These are phyloP conservation scores for Xiphophorus couchianus DNA, from an alignment of 2,113 vertebrate species.

Conservation along the genomic window DNA sequence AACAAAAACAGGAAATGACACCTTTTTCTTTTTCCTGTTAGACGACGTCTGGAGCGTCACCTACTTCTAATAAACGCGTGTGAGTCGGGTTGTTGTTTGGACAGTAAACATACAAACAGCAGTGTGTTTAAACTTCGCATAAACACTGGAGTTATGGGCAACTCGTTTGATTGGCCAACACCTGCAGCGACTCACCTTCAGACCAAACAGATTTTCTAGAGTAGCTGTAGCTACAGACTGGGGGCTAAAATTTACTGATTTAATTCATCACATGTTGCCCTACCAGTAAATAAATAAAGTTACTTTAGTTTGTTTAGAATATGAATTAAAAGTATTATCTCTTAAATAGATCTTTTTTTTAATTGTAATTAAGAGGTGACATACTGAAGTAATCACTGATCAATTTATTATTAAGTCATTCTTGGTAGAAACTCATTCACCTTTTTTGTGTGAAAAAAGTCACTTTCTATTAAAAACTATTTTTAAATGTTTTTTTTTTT, in stretches of 20 bases:
- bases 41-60: not conserved
- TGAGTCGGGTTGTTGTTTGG: not conserved
- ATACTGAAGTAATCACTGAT: not conserved
- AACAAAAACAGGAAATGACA: not conserved
- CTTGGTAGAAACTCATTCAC: no score
- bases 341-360: not conserved
- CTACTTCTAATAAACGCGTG: not conserved
- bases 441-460: not conserved
- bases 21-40: not conserved
- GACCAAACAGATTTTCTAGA: not conserved
- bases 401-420: not conserved
- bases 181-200: not conserved
- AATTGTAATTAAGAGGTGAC: not conserved
- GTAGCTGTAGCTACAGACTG: not conserved
- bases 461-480: not conserved
- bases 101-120: not conserved
- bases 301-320: not conserved
- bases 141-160: not conserved
- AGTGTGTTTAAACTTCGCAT: not conserved
- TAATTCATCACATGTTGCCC: not conserved
- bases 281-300: not conserved
- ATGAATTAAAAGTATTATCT: not conserved
- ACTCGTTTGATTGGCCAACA: not conserved
- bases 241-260: not conserved
- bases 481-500: accelerated